Evolutionary conservation across 2,888 invertebrate species (phyloP).

Genomic region (Phrixothrix hirtus): DNA sequence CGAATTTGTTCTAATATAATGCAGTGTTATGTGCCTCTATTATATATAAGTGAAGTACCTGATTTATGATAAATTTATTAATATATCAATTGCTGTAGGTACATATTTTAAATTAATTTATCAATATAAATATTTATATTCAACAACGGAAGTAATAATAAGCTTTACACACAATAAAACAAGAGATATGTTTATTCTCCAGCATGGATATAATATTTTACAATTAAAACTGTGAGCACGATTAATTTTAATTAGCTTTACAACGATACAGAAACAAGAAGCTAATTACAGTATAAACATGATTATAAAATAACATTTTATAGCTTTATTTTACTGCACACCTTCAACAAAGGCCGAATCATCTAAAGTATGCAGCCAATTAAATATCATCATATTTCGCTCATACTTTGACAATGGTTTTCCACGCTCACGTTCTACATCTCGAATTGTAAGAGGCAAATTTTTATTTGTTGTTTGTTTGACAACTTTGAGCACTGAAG

Average conservation of each 20-base stretch:
- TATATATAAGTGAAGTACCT: too few species aligned
- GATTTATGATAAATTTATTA: too few species aligned
- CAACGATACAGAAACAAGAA: conserved; percentile 7
- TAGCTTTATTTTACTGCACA: conserved; percentile 44
- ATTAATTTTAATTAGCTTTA: conserved; percentile 15
- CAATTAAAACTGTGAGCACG: conserved; percentile 12
- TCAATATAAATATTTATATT: background rate
- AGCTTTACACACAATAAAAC: background rate
- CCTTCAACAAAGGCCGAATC: conserved; percentile 65
- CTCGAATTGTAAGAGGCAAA: conserved; percentile 71
- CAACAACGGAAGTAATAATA: background rate
- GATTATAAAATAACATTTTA: conserved; percentile 17
- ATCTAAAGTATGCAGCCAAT: conserved; percentile 88
- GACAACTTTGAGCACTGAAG: conserved; percentile 53
- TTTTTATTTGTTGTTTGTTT: conserved; percentile 59
- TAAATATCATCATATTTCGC: conserved; percentile 94
- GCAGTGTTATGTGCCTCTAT: too few species aligned
- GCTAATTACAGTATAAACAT: conserved; percentile 12
- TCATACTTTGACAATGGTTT: conserved; percentile 87
- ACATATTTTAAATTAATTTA: too few species aligned
- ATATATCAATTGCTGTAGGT: too few species aligned
- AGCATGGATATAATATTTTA: conserved; percentile 15
- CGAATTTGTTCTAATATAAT: too few species aligned
- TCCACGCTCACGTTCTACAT: conserved; percentile 79
- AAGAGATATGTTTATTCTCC: background rate